These are phyloP conservation scores for Hyla sarda DNA, from an alignment of 2,113 vertebrate species.

Conservation along the genomic window DNA sequence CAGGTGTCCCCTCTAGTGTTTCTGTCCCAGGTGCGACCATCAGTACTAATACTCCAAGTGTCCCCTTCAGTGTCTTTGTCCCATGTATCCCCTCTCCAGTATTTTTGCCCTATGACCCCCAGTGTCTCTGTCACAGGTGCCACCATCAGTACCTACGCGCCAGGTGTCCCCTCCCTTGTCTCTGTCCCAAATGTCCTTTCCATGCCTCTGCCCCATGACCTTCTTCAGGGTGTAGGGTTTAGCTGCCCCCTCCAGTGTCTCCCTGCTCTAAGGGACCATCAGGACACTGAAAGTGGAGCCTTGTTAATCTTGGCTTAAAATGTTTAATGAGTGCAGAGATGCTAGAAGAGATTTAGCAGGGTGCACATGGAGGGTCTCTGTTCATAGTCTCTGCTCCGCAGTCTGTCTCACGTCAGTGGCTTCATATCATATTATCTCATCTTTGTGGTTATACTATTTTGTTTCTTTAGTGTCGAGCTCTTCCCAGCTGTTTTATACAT, in stretches of 20 bases:
- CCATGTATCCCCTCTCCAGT: too few species aligned
- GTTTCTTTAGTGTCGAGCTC: not conserved
- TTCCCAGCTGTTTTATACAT: conserved; percentile 25
- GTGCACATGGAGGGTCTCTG: not conserved
- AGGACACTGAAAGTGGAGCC: not conserved
- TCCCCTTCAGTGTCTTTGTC: too few species aligned
- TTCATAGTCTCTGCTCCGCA: not conserved
- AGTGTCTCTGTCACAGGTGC: not conserved
- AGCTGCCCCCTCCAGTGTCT: not conserved
- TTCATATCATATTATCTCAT: conserved; percentile 15
- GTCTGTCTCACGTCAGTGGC: not conserved
- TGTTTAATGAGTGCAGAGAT: not conserved
- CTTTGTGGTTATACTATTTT: not conserved
- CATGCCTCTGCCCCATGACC: too few species aligned
- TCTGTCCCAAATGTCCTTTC: too few species aligned
- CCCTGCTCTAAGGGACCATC: too few species aligned
- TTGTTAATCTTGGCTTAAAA: not conserved
- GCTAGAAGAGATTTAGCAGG: not conserved
- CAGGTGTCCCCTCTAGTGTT: not conserved
- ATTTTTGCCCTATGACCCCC: too few species aligned
- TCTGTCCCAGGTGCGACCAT: not conserved
- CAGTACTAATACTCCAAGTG: not conserved
- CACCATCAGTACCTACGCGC: not conserved
- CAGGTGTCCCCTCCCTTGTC: too few species aligned
- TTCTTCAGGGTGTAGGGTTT: too few species aligned